Base-by-base conservation (phyloP, 2,888 invertebrate genomes). In the Osmoderma eremita region DNA sequence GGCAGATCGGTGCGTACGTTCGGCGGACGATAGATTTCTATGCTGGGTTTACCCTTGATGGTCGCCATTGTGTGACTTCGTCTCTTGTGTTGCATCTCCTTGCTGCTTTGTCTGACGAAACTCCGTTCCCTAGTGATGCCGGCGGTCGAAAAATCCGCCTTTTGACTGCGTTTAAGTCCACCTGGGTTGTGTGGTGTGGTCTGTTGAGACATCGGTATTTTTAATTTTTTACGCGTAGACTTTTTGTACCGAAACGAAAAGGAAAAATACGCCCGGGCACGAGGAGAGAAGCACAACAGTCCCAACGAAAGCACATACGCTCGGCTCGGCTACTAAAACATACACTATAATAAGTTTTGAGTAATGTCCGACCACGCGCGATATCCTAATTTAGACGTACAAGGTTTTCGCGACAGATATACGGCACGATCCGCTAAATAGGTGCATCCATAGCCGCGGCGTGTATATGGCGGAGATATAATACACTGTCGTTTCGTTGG, bases 1-100 rank as follows among this genome's bases (percentile, higher is more conserved):
- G 78, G 73, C 73, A 80, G 49, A 77, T 79, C 80, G 13, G 79
- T 79, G 64, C 82, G 72, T 5, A 81, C 80, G 63, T 82, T 94
- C 80, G 95, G 94, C 68, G 95, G 95, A 78, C 94, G 88, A 81
- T 95, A 95, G 75, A 95, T 92, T 84, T 94, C 93, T 84, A 95
- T 87, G 20, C 93, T 90, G 10, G 94, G 94, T 81, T 94, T 94
- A 58, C 90, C 88, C 79, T 90, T 88, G 62, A 83, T 79, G 68
- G 86, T 83, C 51, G 88, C 88, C 78, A 91, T 86, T 72, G 90
- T 91, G 83, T 90, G 88, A 81, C 89, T 91, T 77, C 90, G 87
- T 75, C 92, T 87, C 83, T 91, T 91, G 58, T 64, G 54, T 78
- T 85, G 75, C 6, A 78, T 74, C 39, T 82, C 81, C 61, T 76